Conservation (phyloP, 2,888 invertebrate species). For the Diplolepis rosae region DNA sequence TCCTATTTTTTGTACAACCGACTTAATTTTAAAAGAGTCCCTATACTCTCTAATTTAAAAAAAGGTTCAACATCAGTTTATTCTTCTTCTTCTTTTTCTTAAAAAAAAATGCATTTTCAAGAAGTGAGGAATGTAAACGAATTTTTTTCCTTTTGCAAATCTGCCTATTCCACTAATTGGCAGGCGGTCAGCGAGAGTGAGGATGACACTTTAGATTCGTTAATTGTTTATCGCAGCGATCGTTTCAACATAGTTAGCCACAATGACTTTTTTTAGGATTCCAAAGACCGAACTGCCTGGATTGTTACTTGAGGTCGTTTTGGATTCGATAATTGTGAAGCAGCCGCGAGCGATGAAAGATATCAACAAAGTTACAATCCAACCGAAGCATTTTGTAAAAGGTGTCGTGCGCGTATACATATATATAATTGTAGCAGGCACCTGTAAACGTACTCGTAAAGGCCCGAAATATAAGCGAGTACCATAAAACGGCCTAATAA, state of each 20-base stretch:
- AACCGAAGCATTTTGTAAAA: not conserved
- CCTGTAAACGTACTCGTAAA: slow-evolving; percentile 6
- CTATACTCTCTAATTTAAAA: no score
- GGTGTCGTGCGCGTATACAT: not conserved
- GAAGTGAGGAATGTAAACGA: not conserved
- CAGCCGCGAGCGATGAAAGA: slow-evolving; percentile 3
- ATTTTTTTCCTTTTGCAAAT: not conserved
- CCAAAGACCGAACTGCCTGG: not conserved
- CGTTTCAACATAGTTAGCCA: not conserved
- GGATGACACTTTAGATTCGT: not conserved
- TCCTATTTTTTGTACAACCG: no score
- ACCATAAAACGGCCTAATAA: slow-evolving; percentile 67
- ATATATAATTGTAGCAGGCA: slow-evolving; percentile 5
- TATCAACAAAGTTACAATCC: slow-evolving; percentile 17
- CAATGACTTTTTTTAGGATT: not conserved
- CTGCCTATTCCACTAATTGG: not conserved
- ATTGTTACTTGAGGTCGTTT: not conserved
- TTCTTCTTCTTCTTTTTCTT: no score
- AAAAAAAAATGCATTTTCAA: not conserved
- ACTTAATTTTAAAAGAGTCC: no score
- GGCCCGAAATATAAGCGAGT: slow-evolving; percentile 12
- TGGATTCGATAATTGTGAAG: slow-evolving; percentile 2
- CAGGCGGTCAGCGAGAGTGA: not conserved
- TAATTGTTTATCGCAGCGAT: not conserved
- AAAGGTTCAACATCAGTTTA: no score